Base-by-base conservation (phyloP, 2,888 invertebrate species). In the Saturnia japonica region DNA sequence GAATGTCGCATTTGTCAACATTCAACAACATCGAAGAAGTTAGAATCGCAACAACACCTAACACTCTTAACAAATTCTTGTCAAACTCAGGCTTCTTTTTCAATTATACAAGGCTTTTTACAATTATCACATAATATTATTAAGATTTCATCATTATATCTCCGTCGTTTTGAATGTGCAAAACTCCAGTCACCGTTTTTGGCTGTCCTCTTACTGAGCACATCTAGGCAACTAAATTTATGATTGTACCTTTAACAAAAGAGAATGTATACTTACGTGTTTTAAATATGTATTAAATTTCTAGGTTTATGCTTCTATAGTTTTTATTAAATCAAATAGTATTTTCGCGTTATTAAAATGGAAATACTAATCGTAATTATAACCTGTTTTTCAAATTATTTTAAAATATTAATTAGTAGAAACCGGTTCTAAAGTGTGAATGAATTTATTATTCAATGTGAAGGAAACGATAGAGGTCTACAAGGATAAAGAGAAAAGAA, bases 1-100 rank as follows among this genome's bases (percentile, higher is more conserved):
- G 79, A 80, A 82, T 81, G 81, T 78, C 75, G 74, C 78, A 79
- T 78, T 34, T 80, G 78, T 81, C 83, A 83, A 60, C 57, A 60
- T 60, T 60, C 57, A 60, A 82, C 82, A 78, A 78, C 71, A 74
- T 73, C 43, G 71, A 74, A 72, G 75, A 80, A 82, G 79, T 78
- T 60, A 60, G 28, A 0, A 57, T 12, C 57, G 22, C 12, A 54
- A 74, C 72, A 67, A 70, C 34, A n/a, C 67, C 9, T 67, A 67
- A 57, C 57, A n/a, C 40, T 19, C 4, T n/a, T n/a, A n/a, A 40
- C 34, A 40, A 4, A 7, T 40, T 45, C 40, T 42, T 51, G 16
- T 22, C 64, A 64, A n/a, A 45, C 14, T 34, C 43, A 22, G 7
- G 4, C 22, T 54, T 43, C 2, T 4, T 12, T 11, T 22, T 54